A percentile compares a stretch with the other conserved stretches of the same genome.
These are phyloP conservation scores for Caligus rogercresseyi DNA, from an alignment of 1,140 invertebrate species.

Conservation along the genomic window DNA sequence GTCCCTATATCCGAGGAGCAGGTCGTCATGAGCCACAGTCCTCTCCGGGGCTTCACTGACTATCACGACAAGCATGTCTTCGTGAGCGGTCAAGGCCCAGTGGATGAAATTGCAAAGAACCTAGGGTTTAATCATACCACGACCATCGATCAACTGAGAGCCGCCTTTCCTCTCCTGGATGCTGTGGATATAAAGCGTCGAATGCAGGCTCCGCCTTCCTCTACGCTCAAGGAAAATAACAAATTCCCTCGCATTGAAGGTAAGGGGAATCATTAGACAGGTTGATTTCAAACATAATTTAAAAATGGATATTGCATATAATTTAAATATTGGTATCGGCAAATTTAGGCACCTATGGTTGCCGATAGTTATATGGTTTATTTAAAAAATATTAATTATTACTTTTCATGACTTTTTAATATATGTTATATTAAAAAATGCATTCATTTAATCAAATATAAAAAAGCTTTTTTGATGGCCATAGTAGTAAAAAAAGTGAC, in stretches of 20 bases:
- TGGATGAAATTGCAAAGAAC: conserved; percentile 43
- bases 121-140: conserved; percentile 45
- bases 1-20: conserved; percentile 15
- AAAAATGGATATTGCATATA: too few species aligned
- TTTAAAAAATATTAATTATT: too few species aligned
- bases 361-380: too few species aligned
- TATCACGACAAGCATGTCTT: conserved; percentile 44
- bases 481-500: too few species aligned
- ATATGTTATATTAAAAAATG: too few species aligned
- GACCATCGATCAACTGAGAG: conserved; percentile 41
- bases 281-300: conserved; percentile 13
- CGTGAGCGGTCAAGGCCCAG: conserved; percentile 48
- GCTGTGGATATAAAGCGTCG: conserved; percentile 46
- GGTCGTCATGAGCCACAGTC: conserved; percentile 51
- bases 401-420: too few species aligned
- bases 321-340: too few species aligned
- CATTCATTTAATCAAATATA: too few species aligned
- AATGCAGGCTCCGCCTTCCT: conserved; percentile 24
- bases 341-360: too few species aligned
- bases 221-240: too few species aligned
- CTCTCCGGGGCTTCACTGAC: conserved; percentile 41
- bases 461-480: too few species aligned
- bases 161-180: conserved; percentile 45
- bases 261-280: conserved; percentile 9
- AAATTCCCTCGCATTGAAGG: background rate